Conservation (phyloP, 53 echinoderm and acorn worm species). For the Apostichopus leukothele region DNA sequence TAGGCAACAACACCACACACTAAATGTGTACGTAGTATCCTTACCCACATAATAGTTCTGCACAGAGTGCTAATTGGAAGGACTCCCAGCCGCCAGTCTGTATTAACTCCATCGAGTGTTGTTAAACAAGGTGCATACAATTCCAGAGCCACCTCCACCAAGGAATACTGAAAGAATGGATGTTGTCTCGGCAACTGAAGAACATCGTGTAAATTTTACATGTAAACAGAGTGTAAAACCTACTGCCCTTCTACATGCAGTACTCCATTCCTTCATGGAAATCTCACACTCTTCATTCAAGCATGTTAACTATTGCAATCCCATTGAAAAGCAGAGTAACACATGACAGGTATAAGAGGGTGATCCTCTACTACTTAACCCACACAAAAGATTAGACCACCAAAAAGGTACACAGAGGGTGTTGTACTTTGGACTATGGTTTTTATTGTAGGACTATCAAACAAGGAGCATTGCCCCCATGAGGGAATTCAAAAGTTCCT, state of each 20-base stretch:
- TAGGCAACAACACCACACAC: no score
- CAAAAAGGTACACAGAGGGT: background rate
- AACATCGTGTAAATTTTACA: no score
- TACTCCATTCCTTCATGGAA: no score
- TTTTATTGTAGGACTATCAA: background rate
- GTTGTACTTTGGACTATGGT: background rate
- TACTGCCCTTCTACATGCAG: no score
- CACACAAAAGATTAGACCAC: background rate
- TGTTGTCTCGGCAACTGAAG: background rate
- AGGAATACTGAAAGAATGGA: background rate
- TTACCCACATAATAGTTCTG: background rate
- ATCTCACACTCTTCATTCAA: no score
- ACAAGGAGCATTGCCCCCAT: no score
- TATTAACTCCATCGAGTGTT: background rate
- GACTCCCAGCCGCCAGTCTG: conserved; percentile 19
- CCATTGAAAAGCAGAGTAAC: no score
- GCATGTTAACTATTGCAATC: no score
- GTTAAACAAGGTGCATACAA: background rate
- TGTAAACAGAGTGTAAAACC: no score
- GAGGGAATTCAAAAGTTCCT: no score
- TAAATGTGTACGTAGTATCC: background rate
- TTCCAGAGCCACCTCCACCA: background rate
- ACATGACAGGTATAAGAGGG: no score
- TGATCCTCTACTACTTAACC: no score
- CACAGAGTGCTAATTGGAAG: conserved; percentile 11